phyloP scores from a whole-genome alignment of 2,888 invertebrate genomes.

The Clitarchus hookeri region DNA sequence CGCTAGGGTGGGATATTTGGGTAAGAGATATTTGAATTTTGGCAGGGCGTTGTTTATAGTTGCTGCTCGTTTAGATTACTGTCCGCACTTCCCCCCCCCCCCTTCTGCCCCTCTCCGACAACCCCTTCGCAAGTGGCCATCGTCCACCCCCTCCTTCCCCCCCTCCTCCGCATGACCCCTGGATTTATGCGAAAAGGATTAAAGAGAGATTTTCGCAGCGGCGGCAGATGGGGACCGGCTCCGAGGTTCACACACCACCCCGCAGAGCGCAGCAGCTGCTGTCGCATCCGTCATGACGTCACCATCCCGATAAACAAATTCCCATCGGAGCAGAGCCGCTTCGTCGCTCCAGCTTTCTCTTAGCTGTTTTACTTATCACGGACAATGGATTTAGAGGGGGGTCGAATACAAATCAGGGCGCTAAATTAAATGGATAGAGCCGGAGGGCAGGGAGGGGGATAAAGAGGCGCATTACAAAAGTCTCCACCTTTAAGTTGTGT shows the following conservation, averaged over 20 bases:
- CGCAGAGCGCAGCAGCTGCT: slow-evolving; percentile 7
- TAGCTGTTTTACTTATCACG: neutral
- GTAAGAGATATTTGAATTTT: neutral
- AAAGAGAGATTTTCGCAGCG: neutral
- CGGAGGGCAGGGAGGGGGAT: too few relatives aligned
- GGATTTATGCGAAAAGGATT: slow-evolving; percentile 14
- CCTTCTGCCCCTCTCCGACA: neutral
- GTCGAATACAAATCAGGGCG: neutral
- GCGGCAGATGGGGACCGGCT: neutral
- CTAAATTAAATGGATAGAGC: neutral
- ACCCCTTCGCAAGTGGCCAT: slow-evolving; percentile 4
- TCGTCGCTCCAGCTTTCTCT: neutral
- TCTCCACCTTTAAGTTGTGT: too few relatives aligned
- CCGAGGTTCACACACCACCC: slow-evolving; percentile 2
- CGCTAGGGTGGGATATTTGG: neutral
- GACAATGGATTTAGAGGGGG: neutral
- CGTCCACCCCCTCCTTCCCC: neutral
- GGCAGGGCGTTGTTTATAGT: neutral
- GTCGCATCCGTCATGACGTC: neutral
- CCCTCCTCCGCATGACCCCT: neutral
- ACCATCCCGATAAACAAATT: neutral
- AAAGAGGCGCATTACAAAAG: too few relatives aligned
- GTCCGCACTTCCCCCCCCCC: neutral
- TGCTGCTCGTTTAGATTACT: slow-evolving; percentile 14
- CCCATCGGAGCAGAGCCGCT: neutral